Evolutionary conservation across 2,113 vertebrate species (phyloP).

Genomic region (Scalopus aquaticus): DNA sequence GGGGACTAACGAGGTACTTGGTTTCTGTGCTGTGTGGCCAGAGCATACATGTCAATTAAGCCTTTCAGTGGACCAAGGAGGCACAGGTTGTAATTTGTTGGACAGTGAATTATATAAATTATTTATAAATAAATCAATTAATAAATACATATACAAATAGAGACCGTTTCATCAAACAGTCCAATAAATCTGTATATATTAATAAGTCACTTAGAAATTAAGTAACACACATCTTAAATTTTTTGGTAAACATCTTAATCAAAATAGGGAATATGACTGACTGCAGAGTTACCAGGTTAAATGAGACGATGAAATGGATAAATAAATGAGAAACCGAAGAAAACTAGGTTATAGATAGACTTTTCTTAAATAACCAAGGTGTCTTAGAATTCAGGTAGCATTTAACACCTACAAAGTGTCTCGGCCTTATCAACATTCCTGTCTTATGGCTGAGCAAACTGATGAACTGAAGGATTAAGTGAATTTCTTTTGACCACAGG

Average conservation of each 20-base stretch:
- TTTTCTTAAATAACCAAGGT: slow-evolving; percentile 31
- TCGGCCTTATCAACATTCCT: slow-evolving; percentile 2
- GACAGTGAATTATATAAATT: not conserved
- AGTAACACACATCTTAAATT: not conserved
- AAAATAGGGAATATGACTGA: not conserved
- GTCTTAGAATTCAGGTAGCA: slow-evolving; percentile 1
- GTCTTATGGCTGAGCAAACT: not conserved
- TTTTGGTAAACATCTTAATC: slow-evolving; percentile 34
- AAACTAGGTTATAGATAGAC: not conserved
- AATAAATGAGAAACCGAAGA: slow-evolving; percentile 7
- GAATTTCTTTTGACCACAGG: slow-evolving; percentile 22
- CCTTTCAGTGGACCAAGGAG: not conserved
- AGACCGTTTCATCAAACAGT: not conserved
- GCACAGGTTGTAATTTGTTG: not conserved
- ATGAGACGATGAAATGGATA: not conserved
- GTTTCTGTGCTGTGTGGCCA: not conserved
- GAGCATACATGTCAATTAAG: not conserved
- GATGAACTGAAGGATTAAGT: not conserved
- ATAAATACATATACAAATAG: not conserved
- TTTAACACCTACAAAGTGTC: slow-evolving; percentile 4
- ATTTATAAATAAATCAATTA: not conserved
- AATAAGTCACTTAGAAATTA: slow-evolving; percentile 17
- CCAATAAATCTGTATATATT: not conserved
- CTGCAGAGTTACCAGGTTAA: not conserved
- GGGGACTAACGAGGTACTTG: not conserved